Percentiles rank a stretch among this genome's conserved stretches.
Conservation (phyloP, 2,797 vertebrate species). For the Novumbra hubbsi region DNA sequence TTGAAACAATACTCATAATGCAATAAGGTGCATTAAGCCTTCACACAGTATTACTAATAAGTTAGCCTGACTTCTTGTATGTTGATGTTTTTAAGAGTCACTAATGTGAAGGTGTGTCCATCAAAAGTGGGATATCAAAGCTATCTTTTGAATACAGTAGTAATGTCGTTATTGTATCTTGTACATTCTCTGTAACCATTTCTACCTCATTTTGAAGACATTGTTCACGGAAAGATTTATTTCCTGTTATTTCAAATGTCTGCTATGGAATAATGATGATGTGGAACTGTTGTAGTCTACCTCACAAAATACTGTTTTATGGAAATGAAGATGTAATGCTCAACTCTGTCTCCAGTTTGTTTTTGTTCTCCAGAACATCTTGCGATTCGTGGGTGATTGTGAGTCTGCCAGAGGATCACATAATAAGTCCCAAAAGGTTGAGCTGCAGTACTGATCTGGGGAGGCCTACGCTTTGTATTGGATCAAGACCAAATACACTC, state of each 20-base stretch:
- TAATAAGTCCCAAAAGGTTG: neutral
- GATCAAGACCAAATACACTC: neutral
- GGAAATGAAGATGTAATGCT: constrained; percentile 66
- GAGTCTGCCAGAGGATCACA: neutral
- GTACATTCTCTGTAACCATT: constrained; percentile 68
- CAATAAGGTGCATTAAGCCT: neutral
- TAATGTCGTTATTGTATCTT: constrained; percentile 54
- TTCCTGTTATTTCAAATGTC: constrained; percentile 65
- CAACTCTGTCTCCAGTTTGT: constrained; percentile 33
- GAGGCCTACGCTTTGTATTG: neutral
- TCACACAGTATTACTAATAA: constrained; percentile 6
- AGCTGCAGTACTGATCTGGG: neutral
- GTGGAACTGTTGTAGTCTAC: constrained; percentile 71
- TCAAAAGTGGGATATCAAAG: constrained; percentile 47
- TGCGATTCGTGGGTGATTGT: neutral
- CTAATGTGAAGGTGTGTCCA: constrained; percentile 30
- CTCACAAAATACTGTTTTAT: constrained; percentile 69
- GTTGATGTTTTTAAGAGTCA: constrained; percentile 37
- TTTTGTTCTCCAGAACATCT: constrained; percentile 35
- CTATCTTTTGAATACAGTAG: constrained; percentile 54
- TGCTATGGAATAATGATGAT: constrained; percentile 56
- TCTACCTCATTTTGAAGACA: constrained; percentile 74
- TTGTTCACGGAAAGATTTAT: constrained; percentile 70
- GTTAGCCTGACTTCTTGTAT: constrained; percentile 14
- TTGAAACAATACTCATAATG: constrained; percentile 60